Evolutionary conservation across 2,888 invertebrate genomes (phyloP).

Genomic region (Abrostola tripartita): DNA sequence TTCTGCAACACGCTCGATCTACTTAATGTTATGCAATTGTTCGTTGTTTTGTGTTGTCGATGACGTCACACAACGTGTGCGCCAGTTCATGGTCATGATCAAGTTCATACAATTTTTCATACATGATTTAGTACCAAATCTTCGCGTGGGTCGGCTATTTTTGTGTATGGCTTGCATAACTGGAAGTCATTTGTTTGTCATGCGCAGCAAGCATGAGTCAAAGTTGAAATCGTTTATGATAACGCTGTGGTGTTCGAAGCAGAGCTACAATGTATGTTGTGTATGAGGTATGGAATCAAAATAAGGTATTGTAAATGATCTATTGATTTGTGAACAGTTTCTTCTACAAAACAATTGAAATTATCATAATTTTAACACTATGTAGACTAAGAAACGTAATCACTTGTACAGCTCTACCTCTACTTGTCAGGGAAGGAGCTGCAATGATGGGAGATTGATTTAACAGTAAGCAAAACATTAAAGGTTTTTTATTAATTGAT

Average conservation of each 20-base stretch:
- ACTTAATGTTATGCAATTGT: constrained; percentile 83
- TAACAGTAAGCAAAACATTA: no score
- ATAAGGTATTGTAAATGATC: no score
- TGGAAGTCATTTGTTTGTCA: constrained; percentile 16
- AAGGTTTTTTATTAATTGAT: no score
- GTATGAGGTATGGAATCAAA: no score
- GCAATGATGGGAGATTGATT: no score
- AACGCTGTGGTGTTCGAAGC: background rate
- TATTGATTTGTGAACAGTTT: no score
- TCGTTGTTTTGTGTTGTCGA: constrained; percentile 68
- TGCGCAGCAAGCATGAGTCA: constrained; percentile 36
- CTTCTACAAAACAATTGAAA: no score
- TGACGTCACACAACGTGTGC: constrained; percentile 76
- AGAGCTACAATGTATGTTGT: constrained; percentile 1
- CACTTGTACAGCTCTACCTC: no score
- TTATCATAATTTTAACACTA: no score
- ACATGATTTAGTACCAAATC: constrained; percentile 45
- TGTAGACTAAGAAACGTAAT: no score
- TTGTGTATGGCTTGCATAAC: constrained; percentile 31
- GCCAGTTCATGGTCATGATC: constrained; percentile 76
- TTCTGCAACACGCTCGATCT: constrained; percentile 46
- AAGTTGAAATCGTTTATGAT: constrained; percentile 14
- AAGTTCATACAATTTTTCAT: constrained; percentile 73
- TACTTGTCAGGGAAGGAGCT: no score
- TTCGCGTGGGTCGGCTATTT: constrained; percentile 45